A percentile compares a stretch with the other conserved stretches of the same genome.
phyloP scores from a whole-genome alignment of 2,113 vertebrate species.

The Etheostoma cragini region DNA sequence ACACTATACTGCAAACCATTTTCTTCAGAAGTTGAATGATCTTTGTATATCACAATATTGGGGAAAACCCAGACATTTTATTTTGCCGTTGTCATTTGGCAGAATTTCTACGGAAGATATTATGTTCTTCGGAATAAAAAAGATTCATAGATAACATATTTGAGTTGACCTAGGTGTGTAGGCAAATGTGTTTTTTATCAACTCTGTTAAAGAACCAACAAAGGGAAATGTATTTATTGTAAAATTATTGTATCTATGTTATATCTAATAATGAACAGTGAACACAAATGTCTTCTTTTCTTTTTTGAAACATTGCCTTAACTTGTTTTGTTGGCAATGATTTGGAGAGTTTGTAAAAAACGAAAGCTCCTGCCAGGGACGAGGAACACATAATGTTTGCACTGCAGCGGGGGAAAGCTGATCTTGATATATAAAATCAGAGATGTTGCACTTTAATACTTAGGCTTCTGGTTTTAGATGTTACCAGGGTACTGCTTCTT shows the following conservation, averaged over 20 bases:
- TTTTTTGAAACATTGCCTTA: background rate
- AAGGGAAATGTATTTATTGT: background rate
- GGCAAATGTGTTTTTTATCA: background rate
- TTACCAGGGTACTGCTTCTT: background rate
- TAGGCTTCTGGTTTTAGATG: background rate
- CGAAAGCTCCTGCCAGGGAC: background rate
- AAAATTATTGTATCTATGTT: too few species aligned
- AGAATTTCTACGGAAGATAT: background rate
- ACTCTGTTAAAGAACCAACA: background rate
- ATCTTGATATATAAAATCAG: background rate
- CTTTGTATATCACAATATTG: too few species aligned
- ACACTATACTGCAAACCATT: too few species aligned
- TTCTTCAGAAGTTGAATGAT: too few species aligned
- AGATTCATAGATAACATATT: background rate
- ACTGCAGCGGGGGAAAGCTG: too few species aligned
- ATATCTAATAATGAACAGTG: too few species aligned
- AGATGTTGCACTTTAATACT: background rate
- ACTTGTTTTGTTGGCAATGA: background rate
- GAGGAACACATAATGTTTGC: background rate
- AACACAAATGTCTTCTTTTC: too few species aligned
- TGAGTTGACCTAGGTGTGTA: background rate
- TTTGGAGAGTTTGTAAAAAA: background rate
- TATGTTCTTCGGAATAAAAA: background rate
- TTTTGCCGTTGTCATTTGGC: background rate
- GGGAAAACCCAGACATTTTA: background rate